Evolutionary conservation across 2,797 vertebrate species (phyloP), one percentile per base, ranked within the genome.

Genomic region (Trachurus trachurus): DNA sequence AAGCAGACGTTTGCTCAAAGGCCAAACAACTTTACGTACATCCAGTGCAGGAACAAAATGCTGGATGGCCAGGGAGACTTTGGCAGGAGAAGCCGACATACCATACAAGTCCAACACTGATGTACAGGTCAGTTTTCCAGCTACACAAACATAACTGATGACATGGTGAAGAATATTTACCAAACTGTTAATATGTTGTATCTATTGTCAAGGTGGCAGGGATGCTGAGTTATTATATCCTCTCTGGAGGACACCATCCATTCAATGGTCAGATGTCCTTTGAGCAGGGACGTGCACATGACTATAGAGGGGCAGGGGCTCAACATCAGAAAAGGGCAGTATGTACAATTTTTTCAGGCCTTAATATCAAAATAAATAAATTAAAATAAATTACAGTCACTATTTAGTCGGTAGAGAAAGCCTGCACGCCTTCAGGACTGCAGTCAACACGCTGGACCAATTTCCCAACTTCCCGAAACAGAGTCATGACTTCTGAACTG

Each of bases 161-260:
- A 62, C 1, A 13, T 0, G 0, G 0, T 34, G 4, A 59, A 62
- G 63, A 54, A 2, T 34, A 9, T 15, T 44, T 44, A 13, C 42
- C 13, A 15, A 4, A 44, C 4, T 15, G 39, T 2, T 50, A 1
- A 42, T 1, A 47, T 56, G 9, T 34, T 13, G 0, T 82, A 50
- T 26, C 3, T 26, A n/a, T n/a, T n/a, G n/a, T n/a, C n/a, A 21
- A 95, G 94, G 93, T 93, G 8, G 93, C 93, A 26, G 94, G 94
- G 40, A 94, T 94, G 93, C 79, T 94, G 58, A 62, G 83, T 0
- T 95, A 94, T 60, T 94, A 92, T 11, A 92, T 93, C 66, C 84
- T 94, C 0, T 93, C 94, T 66, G 21, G 84, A 65, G 92, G 93
- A 54, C 67, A 89, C 1, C 93, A 95, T 87, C 93, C 94, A 3